A percentile compares a stretch with the other conserved stretches of the same genome.
phyloP scores from a whole-genome alignment of 2,113 vertebrate genomes.

The Daboia siamensis region DNA sequence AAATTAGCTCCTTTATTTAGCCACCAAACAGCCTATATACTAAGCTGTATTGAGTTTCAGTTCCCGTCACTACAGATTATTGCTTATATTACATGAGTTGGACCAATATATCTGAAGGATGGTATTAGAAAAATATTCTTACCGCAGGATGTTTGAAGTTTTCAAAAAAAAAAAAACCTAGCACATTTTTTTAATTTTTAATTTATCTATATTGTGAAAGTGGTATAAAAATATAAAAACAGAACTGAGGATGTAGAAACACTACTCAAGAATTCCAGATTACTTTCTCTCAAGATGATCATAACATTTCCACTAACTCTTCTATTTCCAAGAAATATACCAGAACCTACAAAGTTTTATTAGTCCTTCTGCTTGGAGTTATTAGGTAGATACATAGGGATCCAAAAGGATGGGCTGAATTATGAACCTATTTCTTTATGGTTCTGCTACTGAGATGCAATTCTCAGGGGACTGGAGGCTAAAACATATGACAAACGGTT shows the following conservation, averaged over 20 bases:
- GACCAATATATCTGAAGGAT: neutral
- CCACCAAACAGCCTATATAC: neutral
- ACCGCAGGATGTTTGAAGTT: neutral
- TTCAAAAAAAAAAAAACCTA: neutral
- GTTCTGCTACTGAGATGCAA: neutral
- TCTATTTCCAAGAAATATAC: neutral
- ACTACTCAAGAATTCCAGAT: neutral
- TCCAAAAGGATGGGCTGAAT: neutral
- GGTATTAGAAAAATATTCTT: neutral
- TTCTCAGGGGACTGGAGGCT: neutral
- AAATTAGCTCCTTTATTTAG: neutral
- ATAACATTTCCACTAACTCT: neutral
- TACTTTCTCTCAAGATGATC: neutral
- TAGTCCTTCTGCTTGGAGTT: neutral
- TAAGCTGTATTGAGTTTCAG: neutral
- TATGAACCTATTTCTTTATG: neutral
- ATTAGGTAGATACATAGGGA: neutral
- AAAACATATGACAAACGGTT: no score
- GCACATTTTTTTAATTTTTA: neutral
- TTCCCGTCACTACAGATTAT: neutral
- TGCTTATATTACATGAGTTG: neutral
- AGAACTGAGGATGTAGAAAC: neutral
- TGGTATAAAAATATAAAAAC: neutral
- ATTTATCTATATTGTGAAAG: neutral
- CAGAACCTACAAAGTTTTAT: neutral